phyloP scores from a whole-genome alignment of 2,797 vertebrate genomes.

The Bovichtus variegatus region DNA sequence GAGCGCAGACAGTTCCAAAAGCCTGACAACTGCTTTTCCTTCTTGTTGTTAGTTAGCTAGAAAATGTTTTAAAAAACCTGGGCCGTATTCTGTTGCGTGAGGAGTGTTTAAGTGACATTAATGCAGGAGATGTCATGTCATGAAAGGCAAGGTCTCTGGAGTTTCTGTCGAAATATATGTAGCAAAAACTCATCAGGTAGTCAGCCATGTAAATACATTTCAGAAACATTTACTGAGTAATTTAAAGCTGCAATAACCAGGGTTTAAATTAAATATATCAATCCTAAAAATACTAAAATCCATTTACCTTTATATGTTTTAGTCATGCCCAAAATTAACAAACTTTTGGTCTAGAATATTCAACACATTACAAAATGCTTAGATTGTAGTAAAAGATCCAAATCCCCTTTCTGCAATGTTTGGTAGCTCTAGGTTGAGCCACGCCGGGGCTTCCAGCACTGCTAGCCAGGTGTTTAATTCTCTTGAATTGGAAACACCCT shows the following conservation, averaged over 20 bases:
- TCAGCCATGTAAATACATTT: background rate
- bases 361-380: too few species aligned
- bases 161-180: background rate
- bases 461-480: too few species aligned
- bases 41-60: background rate
- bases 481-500: too few species aligned
- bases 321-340: too few species aligned
- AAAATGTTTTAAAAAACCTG: background rate
- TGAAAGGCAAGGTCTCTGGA: background rate
- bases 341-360: too few species aligned
- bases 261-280: too few species aligned
- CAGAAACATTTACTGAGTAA: background rate
- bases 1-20: conserved; percentile 8
- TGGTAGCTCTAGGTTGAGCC: too few species aligned
- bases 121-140: background rate
- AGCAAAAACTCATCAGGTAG: background rate
- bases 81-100: background rate
- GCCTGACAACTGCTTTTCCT: background rate
- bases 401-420: too few species aligned
- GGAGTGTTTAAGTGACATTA: background rate
- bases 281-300: too few species aligned
- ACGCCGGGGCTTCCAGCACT: too few species aligned
- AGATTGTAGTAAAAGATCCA: too few species aligned
- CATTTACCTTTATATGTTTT: too few species aligned
- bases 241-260: background rate